Conservation (phyloP, 2,113 vertebrate species). For the Propithecus coquereli region DNA sequence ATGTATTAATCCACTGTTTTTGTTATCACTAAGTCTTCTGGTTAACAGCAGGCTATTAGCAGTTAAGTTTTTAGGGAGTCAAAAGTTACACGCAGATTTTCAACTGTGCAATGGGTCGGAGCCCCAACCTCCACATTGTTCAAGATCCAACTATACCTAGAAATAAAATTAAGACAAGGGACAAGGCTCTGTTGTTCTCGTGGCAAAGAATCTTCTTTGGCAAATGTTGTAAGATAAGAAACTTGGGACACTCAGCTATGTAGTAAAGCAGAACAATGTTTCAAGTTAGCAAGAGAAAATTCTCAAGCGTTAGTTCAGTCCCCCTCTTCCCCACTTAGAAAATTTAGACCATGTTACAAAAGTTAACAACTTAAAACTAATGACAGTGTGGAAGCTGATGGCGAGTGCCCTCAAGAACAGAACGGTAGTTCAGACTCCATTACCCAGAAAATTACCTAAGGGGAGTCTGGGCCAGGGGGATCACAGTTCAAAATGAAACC, state of each 20-base stretch:
- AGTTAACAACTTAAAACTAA: constrained; percentile 4
- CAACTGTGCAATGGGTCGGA: not conserved
- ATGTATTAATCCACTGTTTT: not conserved
- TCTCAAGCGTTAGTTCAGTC: not conserved
- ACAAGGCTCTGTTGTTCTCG: not conserved
- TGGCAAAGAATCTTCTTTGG: not conserved
- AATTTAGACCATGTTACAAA: not conserved
- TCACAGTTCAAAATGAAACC: not conserved
- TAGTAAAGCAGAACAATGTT: not conserved
- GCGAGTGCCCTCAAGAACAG: not conserved
- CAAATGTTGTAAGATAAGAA: not conserved
- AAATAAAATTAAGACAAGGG: not conserved
- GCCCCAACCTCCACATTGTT: not conserved
- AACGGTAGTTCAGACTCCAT: not conserved
- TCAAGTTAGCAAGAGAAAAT: not conserved
- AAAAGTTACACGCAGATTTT: not conserved
- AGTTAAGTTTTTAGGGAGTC: not conserved
- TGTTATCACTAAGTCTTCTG: not conserved
- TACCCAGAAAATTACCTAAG: not conserved
- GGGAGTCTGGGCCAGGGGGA: not conserved
- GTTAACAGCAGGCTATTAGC: not conserved
- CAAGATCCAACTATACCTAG: not conserved
- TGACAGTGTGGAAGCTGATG: not conserved
- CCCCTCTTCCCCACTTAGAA: not conserved
- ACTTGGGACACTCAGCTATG: not conserved